These are phyloP conservation scores for Hylaeus anthracinus DNA, from an alignment of 1,140 invertebrate genomes.

Conservation along the genomic window DNA sequence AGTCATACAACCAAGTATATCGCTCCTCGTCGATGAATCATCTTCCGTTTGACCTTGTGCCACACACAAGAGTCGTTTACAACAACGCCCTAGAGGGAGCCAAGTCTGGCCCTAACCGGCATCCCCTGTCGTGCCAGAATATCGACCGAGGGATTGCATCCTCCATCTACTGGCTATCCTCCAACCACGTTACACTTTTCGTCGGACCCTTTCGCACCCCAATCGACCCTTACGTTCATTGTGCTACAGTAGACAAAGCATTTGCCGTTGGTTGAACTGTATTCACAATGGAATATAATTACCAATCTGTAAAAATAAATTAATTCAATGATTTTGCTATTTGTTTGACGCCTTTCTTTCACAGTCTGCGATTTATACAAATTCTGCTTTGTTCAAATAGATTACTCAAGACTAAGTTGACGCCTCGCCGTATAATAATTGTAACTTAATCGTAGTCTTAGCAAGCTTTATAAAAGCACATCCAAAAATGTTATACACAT, in stretches of 20 bases:
- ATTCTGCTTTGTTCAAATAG: no score
- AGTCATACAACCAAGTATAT: conserved; percentile 30
- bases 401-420: no score
- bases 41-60: conserved; percentile 65
- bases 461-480: no score
- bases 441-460: no score
- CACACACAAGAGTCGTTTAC: conserved; percentile 49
- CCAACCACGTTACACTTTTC: conserved; percentile 55
- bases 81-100: conserved; percentile 65
- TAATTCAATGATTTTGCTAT: not conserved
- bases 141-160: conserved; percentile 68
- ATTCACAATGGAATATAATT: not conserved
- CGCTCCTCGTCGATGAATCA: conserved; percentile 59
- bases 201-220: conserved; percentile 35
- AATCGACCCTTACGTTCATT: conserved; percentile 42
- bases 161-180: conserved; percentile 53
- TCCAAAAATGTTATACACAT: no score
- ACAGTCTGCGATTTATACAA: no score
- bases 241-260: not conserved
- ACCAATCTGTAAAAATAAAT: not conserved
- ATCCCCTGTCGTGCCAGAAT: conserved; percentile 60
- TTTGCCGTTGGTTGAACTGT: not conserved
- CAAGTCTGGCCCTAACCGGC: conserved; percentile 56
- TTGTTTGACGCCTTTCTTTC: not conserved
- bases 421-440: no score